Evolutionary conservation across 2,888 invertebrate genomes (phyloP), one percentile per base, ranked within the genome.

Genomic region (Lottia gigantea): DNA sequence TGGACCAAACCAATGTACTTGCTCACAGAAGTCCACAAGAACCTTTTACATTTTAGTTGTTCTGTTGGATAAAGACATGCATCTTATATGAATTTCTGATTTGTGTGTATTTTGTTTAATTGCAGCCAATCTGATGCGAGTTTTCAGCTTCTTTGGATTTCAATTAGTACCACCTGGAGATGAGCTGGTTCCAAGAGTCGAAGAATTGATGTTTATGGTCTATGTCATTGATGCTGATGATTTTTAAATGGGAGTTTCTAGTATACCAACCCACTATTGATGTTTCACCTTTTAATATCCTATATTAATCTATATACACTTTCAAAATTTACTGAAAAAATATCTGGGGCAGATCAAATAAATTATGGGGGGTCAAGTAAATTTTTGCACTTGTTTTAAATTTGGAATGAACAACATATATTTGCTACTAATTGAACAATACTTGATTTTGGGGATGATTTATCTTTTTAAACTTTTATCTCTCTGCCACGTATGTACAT

Each of bases 111-210:
- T n/a, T 8, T 55, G 19, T 64, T 55, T n/a, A 46, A 40, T 85
- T 89, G 46, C 90, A 92, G 93, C 94, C 68, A 93, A 93, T 80
- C 91, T 98, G 84, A 93, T 98, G 78, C 94, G 97, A 82, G 96
- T 97, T 47, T 98, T 98, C 92, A 95, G 96, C 94, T 97, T 96
- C 90, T 92, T 98, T 91, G 98, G 98, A 74, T 98, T 98, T 91
- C 92, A 93, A 79, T 92, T 95, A 74, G 91, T 97, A 85, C 92
- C 95, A 62, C 95, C 97, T 63, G 94, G 85, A 64, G 82, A 95
- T 77, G 92, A 92, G 70, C 90, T 94, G 86, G 92, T 94, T 83
- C 94, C 94, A 76, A 91, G 92, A 84, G 91, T 91, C 82, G 91
- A 93, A 90, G 91, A 93, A 90, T 91, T 91, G 83, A 89, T 92